Evolutionary conservation across 92 coral and sea anemone genomes (phyloP), one percentile per base, ranked within the genome.

Genomic region (Desmophyllum pertusum): DNA sequence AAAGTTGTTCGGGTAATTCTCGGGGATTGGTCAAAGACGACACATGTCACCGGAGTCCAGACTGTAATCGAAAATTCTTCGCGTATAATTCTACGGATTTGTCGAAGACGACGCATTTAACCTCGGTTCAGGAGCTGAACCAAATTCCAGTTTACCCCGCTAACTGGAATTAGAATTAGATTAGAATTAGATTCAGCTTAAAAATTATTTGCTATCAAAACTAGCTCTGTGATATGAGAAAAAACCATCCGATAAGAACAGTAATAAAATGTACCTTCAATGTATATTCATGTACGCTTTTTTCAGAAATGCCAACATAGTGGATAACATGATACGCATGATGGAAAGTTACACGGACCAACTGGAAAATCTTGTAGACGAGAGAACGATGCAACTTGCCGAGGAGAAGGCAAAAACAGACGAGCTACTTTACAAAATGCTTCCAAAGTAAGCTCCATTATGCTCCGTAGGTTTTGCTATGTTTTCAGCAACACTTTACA

Each of bases 311-410:
- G 39, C 84, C 19, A 79, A 79, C 63, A 93, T 93, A 65, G 94
- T 93, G 21, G 96, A 93, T 71, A 93, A 93, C 78, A 93, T 93
- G 96, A 73, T 93, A 65, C 87, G 94, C 53, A 82, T 93, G 89
- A 93, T 93, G 96, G 96, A 90, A 65, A 87, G 86, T 31, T 93
- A 93, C 84, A 90, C 96, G 51, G 92, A 93, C 50, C 93, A 93
- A 25, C 78, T 93, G 40, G 96, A 93, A 76, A 74, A 81, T 63
- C 85, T 90, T 19, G 96, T 93, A 21, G 90, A 93, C 27, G 94
- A 93, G 70, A 86, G 96, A 78, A 93, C 96, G 14, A 76, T 66
- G 67, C 94, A 93, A 59, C 80, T 93, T 19, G 96, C 94, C 3
- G 94, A 93, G 35, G 96, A 93, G 71, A 93, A 93, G 40, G 87